Evolutionary conservation across 2,113 vertebrate species (phyloP).

Genomic region (Coryphaenoides rupestris): DNA sequence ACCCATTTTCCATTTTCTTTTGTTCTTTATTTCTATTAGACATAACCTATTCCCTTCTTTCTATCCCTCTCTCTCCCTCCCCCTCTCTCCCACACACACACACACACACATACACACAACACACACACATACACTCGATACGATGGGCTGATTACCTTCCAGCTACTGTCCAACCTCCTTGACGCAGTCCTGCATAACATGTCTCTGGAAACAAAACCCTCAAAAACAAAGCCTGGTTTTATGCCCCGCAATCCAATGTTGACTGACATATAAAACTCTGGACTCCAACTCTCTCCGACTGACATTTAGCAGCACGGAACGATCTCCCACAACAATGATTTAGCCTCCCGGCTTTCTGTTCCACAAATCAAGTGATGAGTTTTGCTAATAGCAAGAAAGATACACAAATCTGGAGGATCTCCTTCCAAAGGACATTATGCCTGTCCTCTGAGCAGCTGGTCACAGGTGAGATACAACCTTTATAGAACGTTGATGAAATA

Average conservation of each 20-base stretch:
- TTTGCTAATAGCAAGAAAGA: not conserved
- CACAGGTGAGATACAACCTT: not conserved
- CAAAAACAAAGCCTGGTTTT: not conserved
- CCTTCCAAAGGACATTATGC: not conserved
- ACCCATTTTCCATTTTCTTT: too few species aligned
- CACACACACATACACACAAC: not conserved
- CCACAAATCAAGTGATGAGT: not conserved
- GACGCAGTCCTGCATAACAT: slow-evolving; percentile 20
- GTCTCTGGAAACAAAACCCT: slow-evolving; percentile 7
- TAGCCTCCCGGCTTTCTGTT: slow-evolving; percentile 5
- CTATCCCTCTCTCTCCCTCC: too few species aligned
- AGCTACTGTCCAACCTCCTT: slow-evolving; percentile 11
- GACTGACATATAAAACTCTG: slow-evolving; percentile 4
- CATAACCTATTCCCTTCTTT: too few species aligned
- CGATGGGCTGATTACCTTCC: slow-evolving; percentile 24
- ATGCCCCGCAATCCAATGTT: not conserved
- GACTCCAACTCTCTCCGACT: slow-evolving; percentile 4
- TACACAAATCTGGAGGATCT: not conserved
- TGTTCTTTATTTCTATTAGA: too few species aligned
- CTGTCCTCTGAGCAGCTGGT: not conserved
- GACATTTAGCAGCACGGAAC: slow-evolving; percentile 3
- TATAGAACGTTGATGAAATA: not conserved
- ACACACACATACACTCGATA: slow-evolving; percentile 3
- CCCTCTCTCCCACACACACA: not conserved
- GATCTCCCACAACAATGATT: slow-evolving; percentile 4